Base-by-base conservation (phyloP, 2,888 invertebrate genomes). In the Stenichneumon culpator region DNA sequence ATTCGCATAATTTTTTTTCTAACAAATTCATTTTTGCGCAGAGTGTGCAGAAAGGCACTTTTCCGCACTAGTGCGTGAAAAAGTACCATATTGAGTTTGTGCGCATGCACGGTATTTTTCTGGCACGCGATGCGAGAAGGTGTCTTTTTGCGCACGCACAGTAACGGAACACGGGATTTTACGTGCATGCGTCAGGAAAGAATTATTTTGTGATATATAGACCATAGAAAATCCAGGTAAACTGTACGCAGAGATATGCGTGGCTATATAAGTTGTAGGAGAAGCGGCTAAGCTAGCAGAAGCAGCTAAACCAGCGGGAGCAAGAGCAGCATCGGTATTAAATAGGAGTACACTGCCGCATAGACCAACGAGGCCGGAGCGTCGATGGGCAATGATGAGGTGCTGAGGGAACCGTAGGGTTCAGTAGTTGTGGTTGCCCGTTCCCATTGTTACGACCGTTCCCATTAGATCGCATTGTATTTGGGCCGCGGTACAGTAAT, bases 381-480 rank as follows among this genome's bases (percentile, higher is more conserved):
- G 50, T 81, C 84, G 81, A 84, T 84, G 73, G 81, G 68, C 68
- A 73, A 77, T 84, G 77, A 67, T 36, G 77, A 63, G 60, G 77
- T 54, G 67, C 67, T 19, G 19, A 50, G 32, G 52, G 32, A 67
- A 54, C 14, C 65, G 47, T 47, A 63, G 54, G 75, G 67, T 65
- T 63, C 65, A 65, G 75, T 39, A 19, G 60, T 52, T 47, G 79
- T 25, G 60, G 79, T 79, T 60, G 79, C 70, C 70, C 65, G 44
- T 73, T 81, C 70, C 83, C 79, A 90, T 90, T 91, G 90, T 90
- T 89, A 87, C 75, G 74, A 74, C 79, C 83, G 83, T 89, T 82
- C 87, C 87, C 85, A 90, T 90, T 90, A 87, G 88, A 86, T 85
- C 80, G 89, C 79, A 90, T 91, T 90, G 90, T 90, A 88, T 89